These are phyloP conservation scores for Myotis davidii DNA, from an alignment of 2,113 vertebrate species.

Conservation along the genomic window DNA sequence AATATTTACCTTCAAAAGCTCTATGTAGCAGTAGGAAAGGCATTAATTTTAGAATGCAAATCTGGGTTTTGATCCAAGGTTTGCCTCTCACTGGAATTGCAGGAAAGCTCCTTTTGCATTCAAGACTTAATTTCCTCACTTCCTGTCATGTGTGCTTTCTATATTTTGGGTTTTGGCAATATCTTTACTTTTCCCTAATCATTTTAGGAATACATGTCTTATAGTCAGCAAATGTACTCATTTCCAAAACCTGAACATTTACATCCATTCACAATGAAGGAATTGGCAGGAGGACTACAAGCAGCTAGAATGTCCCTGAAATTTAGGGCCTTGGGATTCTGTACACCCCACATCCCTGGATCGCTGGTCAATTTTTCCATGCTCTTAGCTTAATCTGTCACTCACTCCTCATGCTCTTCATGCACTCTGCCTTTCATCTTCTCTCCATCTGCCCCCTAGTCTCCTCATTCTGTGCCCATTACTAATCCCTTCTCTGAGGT, in stretches of 20 bases:
- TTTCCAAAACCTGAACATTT: background rate
- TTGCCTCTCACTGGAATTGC: background rate
- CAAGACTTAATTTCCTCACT: background rate
- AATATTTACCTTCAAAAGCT: background rate
- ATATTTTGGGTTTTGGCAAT: slow-evolving; percentile 8
- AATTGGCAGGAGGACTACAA: background rate
- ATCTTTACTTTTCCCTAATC: slow-evolving; percentile 7
- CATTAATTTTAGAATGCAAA: background rate
- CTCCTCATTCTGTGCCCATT: background rate
- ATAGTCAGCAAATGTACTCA: background rate
- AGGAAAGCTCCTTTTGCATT: background rate
- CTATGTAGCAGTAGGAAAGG: background rate
- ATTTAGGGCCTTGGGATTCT: background rate
- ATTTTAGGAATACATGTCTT: background rate
- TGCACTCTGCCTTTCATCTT: background rate
- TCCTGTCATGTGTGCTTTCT: background rate
- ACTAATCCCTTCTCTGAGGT: background rate
- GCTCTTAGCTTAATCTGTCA: background rate
- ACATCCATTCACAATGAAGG: background rate
- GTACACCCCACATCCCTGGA: background rate
- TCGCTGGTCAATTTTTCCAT: background rate
- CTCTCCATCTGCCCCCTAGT: background rate
- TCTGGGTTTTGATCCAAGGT: background rate
- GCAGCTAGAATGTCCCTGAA: background rate
- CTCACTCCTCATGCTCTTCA: background rate